Conservation (phyloP, 2,888 invertebrate species). For the Leptinotarsa rubiginosa region DNA sequence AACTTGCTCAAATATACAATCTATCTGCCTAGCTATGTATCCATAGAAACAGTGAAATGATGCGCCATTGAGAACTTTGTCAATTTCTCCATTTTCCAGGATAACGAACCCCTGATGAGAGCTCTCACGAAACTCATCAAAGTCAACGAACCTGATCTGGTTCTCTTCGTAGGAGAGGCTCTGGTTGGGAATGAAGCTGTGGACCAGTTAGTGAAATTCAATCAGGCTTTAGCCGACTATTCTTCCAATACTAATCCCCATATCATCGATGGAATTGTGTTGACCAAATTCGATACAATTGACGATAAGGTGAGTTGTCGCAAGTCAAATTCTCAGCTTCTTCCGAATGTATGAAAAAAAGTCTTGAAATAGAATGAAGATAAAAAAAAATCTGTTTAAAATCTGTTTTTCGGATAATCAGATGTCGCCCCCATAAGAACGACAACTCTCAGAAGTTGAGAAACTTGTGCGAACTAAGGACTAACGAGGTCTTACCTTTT, state of each 20-base stretch:
- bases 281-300: constrained; percentile 99
- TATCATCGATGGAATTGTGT: constrained; percentile 97
- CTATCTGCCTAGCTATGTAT: no score
- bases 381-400: no score
- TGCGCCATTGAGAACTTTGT: neutral
- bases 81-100: constrained; percentile 64
- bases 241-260: constrained; percentile 82
- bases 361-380: no score
- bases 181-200: constrained; percentile 99
- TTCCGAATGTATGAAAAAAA: no score
- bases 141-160: constrained; percentile 97
- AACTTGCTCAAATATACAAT: no score
- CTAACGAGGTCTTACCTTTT: no score
- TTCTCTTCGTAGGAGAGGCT: constrained; percentile 98
- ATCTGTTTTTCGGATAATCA: no score
- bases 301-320: constrained; percentile 84
- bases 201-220: constrained; percentile 98
- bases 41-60: no score
- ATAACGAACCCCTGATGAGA: constrained; percentile 99
- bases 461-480: no score
- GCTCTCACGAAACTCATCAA: constrained; percentile 97
- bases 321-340: no score
- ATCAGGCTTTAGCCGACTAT: constrained; percentile 96
- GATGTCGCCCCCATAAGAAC: no score
- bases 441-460: no score